Conservation (phyloP, 2,888 invertebrate species). For the Netelia melanura region DNA sequence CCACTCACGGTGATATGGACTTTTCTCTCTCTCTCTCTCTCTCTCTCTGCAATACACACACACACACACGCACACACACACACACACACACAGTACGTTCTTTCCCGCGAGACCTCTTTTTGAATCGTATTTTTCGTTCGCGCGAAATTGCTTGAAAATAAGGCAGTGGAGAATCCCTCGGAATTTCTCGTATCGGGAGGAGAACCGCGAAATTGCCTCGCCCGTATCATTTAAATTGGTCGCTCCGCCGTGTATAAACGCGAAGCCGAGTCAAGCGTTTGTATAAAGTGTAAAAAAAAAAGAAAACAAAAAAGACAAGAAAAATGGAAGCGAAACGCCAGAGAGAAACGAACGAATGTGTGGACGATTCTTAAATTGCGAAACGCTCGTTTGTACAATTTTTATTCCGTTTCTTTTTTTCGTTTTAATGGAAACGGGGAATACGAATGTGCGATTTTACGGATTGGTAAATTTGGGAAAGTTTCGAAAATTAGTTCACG, state of each 20-base stretch:
- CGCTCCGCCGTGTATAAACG: constrained; percentile 26
- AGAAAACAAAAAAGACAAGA: neutral
- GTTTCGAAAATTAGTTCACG: too few species aligned
- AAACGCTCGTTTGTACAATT: too few species aligned
- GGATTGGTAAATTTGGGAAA: too few species aligned
- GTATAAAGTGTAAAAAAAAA: neutral
- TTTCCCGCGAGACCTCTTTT: too few species aligned
- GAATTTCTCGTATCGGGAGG: constrained; percentile 39
- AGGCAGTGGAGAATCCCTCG: neutral
- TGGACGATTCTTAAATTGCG: neutral
- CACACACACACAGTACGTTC: too few species aligned
- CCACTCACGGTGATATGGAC: constrained; percentile 11
- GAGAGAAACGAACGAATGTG: neutral
- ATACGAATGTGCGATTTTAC: too few species aligned
- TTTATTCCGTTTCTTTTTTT: too few species aligned
- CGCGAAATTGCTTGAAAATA: constrained; percentile 2
- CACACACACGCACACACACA: too few species aligned
- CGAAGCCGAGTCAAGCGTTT: neutral
- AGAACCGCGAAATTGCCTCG: constrained; percentile 51
- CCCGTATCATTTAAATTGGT: constrained; percentile 53
- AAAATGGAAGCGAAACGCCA: constrained; percentile 21
- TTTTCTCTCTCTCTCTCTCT: constrained; percentile 11
- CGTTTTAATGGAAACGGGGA: too few species aligned
- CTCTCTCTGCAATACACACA: too few species aligned
- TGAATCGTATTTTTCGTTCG: too few species aligned